These are phyloP conservation scores for Patella vulgata DNA, from an alignment of 1,140 invertebrate genomes.

Conservation along the genomic window DNA sequence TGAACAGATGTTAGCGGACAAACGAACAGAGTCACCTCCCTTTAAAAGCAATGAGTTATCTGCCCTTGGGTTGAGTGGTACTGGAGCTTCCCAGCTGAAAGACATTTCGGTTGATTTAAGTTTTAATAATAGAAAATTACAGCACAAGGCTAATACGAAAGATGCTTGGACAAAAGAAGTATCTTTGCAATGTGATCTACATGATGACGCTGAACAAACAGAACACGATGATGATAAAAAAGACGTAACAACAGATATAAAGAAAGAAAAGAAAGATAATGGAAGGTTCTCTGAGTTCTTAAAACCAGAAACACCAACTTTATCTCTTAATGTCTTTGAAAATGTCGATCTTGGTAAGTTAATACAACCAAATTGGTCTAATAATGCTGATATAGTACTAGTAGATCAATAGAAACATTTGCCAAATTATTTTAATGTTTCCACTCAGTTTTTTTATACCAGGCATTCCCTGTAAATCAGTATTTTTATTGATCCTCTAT, in stretches of 20 bases:
- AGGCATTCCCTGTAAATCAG: too few species aligned
- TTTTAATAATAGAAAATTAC: background rate
- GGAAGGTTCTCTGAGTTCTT: too few species aligned
- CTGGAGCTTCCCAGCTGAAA: conserved; percentile 22
- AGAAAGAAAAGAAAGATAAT: too few species aligned
- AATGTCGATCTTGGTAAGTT: conserved; percentile 30
- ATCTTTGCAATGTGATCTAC: background rate
- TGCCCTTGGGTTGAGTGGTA: conserved; percentile 14
- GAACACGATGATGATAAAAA: background rate
- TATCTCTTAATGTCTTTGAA: conserved; percentile 20
- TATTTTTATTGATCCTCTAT: too few species aligned
- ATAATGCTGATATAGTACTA: background rate
- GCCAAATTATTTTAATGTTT: background rate
- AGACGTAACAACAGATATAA: background rate
- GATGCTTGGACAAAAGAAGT: background rate
- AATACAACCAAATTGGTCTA: background rate
- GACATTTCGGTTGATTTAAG: background rate
- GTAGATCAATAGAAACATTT: background rate
- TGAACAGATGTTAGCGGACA: conserved; percentile 19
- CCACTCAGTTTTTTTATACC: too few species aligned
- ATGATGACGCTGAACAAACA: conserved; percentile 9
- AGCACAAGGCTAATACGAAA: background rate
- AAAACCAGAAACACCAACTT: conserved; percentile 21
- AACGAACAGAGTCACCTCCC: background rate
- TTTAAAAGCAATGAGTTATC: background rate